Conservation (phyloP, 2,888 invertebrate genomes). For the Tholera decimalis region DNA sequence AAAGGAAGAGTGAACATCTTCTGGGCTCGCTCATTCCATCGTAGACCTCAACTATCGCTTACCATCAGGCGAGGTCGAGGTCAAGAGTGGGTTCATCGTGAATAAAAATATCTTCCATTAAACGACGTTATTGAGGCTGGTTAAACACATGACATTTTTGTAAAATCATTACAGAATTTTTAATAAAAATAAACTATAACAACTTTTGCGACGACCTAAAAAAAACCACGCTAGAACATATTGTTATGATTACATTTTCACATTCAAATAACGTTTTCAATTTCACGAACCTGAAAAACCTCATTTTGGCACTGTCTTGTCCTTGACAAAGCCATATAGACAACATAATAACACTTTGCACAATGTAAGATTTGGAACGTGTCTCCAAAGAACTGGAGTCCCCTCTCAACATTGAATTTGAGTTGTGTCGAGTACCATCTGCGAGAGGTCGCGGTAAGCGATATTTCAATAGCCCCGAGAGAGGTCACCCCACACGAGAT, state of each 20-base stretch:
- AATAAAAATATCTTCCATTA: too few relatives aligned
- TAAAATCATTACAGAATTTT: too few relatives aligned
- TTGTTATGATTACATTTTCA: not conserved
- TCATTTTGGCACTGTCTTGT: slow-evolving; percentile 17
- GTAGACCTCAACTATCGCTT: too few relatives aligned
- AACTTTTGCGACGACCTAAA: too few relatives aligned
- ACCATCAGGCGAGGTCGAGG: too few relatives aligned
- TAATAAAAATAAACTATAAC: too few relatives aligned
- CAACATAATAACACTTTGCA: slow-evolving; percentile 43
- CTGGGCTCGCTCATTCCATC: too few relatives aligned
- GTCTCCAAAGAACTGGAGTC: slow-evolving; percentile 51
- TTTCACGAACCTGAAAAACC: slow-evolving; percentile 11
- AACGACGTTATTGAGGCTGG: too few relatives aligned
- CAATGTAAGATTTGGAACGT: slow-evolving; percentile 55
- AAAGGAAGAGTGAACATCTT: too few relatives aligned
- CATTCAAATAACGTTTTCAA: not conserved
- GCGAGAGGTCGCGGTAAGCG: slow-evolving; percentile 76
- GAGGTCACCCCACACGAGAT: slow-evolving; percentile 69
- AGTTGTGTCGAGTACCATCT: slow-evolving; percentile 75
- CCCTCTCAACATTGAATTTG: slow-evolving; percentile 73
- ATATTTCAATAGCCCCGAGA: slow-evolving; percentile 78
- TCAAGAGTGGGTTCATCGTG: too few relatives aligned
- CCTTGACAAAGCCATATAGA: slow-evolving; percentile 28
- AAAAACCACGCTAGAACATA: not conserved
- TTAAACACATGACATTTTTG: too few relatives aligned